These are phyloP conservation scores for Montifringilla adamsi DNA, from an alignment of 2,113 vertebrate genomes.

Conservation along the genomic window DNA sequence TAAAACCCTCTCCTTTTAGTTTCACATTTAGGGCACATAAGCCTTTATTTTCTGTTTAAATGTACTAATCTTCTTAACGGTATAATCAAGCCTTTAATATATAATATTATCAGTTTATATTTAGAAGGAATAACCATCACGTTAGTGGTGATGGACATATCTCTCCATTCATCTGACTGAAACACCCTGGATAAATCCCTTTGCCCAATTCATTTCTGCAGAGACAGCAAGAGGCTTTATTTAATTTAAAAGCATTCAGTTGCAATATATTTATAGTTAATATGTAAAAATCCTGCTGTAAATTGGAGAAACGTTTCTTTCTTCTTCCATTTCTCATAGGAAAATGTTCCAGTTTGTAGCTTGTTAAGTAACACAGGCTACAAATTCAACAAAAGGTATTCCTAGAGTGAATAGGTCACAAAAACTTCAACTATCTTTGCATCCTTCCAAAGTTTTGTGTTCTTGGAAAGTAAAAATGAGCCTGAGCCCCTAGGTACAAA, in stretches of 20 bases:
- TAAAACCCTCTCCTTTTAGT: not conserved
- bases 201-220: constrained; percentile 48
- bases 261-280: constrained; percentile 51
- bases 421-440: not conserved
- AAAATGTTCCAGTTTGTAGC: not conserved
- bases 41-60: constrained; percentile 51
- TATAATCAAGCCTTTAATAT: constrained; percentile 55
- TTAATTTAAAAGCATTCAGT: constrained; percentile 42
- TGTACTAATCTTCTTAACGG: constrained; percentile 58
- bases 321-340: not conserved
- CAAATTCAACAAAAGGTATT: not conserved
- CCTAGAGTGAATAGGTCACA: not conserved
- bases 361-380: not conserved
- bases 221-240: constrained; percentile 43
- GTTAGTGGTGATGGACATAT: constrained; percentile 47
- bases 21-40: constrained; percentile 50
- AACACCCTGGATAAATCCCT: constrained; percentile 57
- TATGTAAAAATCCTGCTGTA: constrained; percentile 28
- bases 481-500: not conserved
- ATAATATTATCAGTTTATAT: constrained; percentile 63
- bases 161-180: constrained; percentile 60
- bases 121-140: constrained; percentile 52
- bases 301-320: not conserved
- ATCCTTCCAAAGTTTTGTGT: not conserved
- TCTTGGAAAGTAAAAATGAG: not conserved